Evolutionary conservation across 2,888 invertebrate species (phyloP), one percentile per base, ranked within the genome.

Genomic region (Venustoraphidia nigricollis): DNA sequence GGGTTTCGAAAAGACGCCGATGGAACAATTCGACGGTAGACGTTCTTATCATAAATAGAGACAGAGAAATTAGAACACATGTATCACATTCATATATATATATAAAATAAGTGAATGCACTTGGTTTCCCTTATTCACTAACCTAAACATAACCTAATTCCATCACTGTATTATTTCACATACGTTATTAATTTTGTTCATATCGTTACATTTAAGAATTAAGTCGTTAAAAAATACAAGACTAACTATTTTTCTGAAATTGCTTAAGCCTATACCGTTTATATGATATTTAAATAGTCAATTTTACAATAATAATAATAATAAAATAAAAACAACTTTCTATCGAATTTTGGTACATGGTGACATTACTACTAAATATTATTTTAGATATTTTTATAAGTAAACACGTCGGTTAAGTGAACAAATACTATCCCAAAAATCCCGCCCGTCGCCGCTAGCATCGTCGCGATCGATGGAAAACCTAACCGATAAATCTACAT

Each of bases 271-370:
- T 39, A 39, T 10, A 10, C 14, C 14, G 14, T 14, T 9, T 9
- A 10, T 39, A 39, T 39, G 14, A 39, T 27, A 27, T 27, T n/a
- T 27, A 27, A 6, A 27, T 27, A 27, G 27, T 27, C 3, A 27
- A 27, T 27, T 27, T 27, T 27, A 27, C 27, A 27, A 27, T 27
- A 27, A 27, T 55, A 53, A 54, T 54, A 50, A 56, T 58, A 59
- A 56, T 58, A 59, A 58, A 57, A 59, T 58, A 58, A 59, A 59
- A 59, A 58, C 56, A 57, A 58, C 59, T 60, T 57, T 59, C 59
- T 60, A 59, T 59, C 58, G 58, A 55, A 41, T 58, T 60, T 60
- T 60, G 59, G 59, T 61, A 59, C 59, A 54, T 50, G 40, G 40
- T 39, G 40, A 39, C 40, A 39, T 9, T 14, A 39, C 11, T 14